phyloP scores from a whole-genome alignment of 2,113 vertebrate species.

The Raja brachyura region DNA sequence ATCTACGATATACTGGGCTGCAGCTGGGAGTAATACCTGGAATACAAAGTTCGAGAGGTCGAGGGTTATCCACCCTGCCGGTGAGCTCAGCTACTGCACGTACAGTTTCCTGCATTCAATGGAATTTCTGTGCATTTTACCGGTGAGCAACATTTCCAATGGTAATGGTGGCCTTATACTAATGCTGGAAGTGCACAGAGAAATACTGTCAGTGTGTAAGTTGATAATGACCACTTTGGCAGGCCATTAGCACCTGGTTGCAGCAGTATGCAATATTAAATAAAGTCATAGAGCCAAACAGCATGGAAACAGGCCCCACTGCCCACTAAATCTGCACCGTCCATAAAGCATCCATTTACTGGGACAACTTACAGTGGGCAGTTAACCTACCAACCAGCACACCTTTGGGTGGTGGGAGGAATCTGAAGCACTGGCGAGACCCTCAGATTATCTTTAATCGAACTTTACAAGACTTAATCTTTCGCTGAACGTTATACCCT shows the following conservation, averaged over 20 bases:
- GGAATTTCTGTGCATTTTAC: background rate
- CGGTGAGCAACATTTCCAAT: background rate
- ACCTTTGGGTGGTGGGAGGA: too few species aligned
- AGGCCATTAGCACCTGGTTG: background rate
- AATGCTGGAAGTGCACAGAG: background rate
- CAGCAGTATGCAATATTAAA: background rate
- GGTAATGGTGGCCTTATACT: background rate
- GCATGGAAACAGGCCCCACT: too few species aligned
- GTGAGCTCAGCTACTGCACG: slow-evolving; percentile 9
- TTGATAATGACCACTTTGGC: background rate
- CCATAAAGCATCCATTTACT: too few species aligned
- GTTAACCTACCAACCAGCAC: too few species aligned
- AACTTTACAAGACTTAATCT: too few species aligned
- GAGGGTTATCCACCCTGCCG: background rate
- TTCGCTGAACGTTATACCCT: too few species aligned
- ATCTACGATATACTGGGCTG: background rate
- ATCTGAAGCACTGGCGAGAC: too few species aligned
- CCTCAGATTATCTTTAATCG: too few species aligned
- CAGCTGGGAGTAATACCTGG: background rate
- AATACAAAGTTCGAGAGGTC: background rate
- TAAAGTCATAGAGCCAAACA: too few species aligned
- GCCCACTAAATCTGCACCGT: too few species aligned
- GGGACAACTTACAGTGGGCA: too few species aligned
- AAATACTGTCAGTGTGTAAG: background rate
- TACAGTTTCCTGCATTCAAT: background rate